phyloP scores from a whole-genome alignment of 2,113 vertebrate species.

The Lepus timidus region DNA sequence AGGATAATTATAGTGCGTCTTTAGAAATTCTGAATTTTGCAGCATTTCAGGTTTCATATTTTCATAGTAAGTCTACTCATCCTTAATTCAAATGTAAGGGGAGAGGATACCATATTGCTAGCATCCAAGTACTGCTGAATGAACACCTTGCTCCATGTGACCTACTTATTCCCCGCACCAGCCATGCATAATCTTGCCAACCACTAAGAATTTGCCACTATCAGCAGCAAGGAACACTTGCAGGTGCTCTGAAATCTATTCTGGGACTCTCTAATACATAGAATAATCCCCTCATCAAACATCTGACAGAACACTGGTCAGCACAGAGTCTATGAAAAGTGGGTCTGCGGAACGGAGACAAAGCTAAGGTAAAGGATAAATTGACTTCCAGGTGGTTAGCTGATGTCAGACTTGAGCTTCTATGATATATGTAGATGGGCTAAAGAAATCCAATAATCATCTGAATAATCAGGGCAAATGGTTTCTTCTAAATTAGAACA shows the following conservation, averaged over 20 bases:
- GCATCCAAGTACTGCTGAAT: not conserved
- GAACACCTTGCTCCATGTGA: not conserved
- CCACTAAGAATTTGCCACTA: not conserved
- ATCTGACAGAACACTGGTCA: conserved; percentile 46
- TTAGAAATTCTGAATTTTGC: not conserved
- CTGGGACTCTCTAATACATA: conserved; percentile 36
- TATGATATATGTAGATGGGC: not conserved
- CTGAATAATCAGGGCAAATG: not conserved
- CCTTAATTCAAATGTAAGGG: conserved; percentile 37
- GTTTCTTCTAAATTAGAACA: conserved; percentile 28
- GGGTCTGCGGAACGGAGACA: not conserved
- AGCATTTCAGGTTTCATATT: not conserved
- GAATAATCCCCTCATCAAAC: not conserved
- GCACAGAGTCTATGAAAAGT: not conserved
- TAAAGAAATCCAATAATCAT: conserved; percentile 2
- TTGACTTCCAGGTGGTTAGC: not conserved
- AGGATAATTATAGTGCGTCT: not conserved
- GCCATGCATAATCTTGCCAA: conserved; percentile 39
- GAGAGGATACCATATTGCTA: not conserved
- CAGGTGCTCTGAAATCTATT: conserved; percentile 30
- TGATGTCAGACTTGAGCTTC: not conserved
- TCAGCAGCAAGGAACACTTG: conserved; percentile 23
- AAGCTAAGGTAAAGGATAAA: conserved; percentile 38
- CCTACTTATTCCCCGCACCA: not conserved
- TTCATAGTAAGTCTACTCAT: not conserved